Percentiles rank a stretch among this genome's conserved stretches.
Evolutionary conservation across 2,888 invertebrate genomes (phyloP).

Genomic region (Chelonus formosanus): DNA sequence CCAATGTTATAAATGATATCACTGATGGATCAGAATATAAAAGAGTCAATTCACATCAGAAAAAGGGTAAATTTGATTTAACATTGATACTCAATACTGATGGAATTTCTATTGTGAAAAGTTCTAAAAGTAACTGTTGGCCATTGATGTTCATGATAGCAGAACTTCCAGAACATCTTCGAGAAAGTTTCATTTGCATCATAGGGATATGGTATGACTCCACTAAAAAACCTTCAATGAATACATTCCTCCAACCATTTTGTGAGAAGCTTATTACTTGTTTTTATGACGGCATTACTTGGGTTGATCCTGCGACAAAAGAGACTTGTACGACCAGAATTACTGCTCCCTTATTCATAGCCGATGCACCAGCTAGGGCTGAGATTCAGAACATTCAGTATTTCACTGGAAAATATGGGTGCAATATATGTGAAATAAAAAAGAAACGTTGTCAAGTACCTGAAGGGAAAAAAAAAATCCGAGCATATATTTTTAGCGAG

Average conservation of each 20-base stretch:
- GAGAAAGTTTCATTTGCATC: conserved; percentile 30
- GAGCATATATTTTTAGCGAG: background rate
- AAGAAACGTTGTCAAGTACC: background rate
- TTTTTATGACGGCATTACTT: conserved; percentile 35
- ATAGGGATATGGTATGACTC: conserved; percentile 35
- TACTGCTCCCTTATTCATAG: conserved; percentile 33
- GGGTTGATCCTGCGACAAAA: conserved; percentile 31
- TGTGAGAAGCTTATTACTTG: conserved; percentile 30
- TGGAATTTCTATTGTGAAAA: conserved; percentile 27
- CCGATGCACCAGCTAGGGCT: conserved; percentile 36
- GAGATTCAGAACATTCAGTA: conserved; percentile 33
- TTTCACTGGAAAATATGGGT: conserved; percentile 37
- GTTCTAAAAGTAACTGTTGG: conserved; percentile 37
- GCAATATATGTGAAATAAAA: conserved; percentile 36
- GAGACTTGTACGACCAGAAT: conserved; percentile 25
- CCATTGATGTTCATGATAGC: conserved; percentile 35
- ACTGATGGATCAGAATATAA: conserved; percentile 35
- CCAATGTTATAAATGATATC: conserved; percentile 30
- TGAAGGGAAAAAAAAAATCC: background rate
- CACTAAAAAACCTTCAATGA: conserved; percentile 29
- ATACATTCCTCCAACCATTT: conserved; percentile 35
- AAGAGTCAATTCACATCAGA: conserved; percentile 32
- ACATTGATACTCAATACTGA: conserved; percentile 37
- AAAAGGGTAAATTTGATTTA: conserved; percentile 34
- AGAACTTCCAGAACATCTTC: conserved; percentile 33